Base-by-base conservation (phyloP, 2,888 invertebrate species). In the Taphrorychus bicolor region DNA sequence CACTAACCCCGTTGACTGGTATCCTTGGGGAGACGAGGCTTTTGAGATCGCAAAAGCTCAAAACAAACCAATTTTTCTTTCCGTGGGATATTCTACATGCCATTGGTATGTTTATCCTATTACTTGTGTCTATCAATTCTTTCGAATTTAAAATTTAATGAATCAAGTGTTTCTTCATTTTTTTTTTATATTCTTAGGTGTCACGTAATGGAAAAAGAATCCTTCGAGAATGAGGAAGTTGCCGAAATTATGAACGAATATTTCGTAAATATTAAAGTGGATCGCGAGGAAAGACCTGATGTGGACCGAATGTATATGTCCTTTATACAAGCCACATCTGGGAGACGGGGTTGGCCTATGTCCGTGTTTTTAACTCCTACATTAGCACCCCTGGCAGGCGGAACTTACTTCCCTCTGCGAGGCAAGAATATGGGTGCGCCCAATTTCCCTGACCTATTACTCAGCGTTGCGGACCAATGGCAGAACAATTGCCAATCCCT, bases 131-230 rank as follows among this genome's bases (percentile, higher is more conserved):
- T n/a, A n/a, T n/a, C n/a, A n/a, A n/a, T n/a, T n/a, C n/a, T n/a
- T n/a, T n/a, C n/a, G n/a, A n/a, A n/a, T n/a, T n/a, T n/a, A n/a
- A n/a, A n/a, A n/a, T n/a, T n/a, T n/a, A n/a, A n/a, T n/a, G n/a
- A n/a, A n/a, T n/a, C n/a, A n/a, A n/a, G n/a, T n/a, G n/a, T n/a
- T n/a, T n/a, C 32, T 9, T 32, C 32, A 1, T 1, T 23, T 32
- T 32, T 32, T n/a, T 32, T 32, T 32, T 9, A 32, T 32, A 32
- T 32, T 32, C 32, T 32, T 61, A 82, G 82, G 82, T 98, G 97
- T 79, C 97, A 98, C 84, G 97, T 98, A 0, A 98, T 98, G 97
- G 97, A 97, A 79, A 90, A 91, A 76, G 98, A 98, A 82, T 95
- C 95, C 0, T 98, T 98, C 83, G 95, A 96, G 83, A 91, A 91